Evolutionary conservation across 2,113 vertebrate species (phyloP).

Genomic region (Xenopus borealis): DNA sequence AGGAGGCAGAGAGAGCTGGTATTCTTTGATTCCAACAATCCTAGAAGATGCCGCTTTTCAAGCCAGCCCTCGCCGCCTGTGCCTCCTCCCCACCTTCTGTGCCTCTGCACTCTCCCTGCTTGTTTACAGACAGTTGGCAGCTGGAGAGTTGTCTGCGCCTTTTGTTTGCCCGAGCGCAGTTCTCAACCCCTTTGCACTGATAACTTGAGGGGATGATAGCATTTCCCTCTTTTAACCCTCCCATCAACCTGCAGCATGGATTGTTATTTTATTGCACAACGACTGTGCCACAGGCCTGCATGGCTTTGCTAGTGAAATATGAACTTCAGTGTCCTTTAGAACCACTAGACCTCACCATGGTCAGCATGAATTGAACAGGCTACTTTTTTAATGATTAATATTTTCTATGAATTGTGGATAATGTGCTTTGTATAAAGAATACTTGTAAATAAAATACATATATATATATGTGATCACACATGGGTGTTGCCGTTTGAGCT

Average conservation of each 20-base stretch:
- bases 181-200: slow-evolving; percentile 15
- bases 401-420: slow-evolving; percentile 14
- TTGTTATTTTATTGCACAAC: too few relatives aligned
- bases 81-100: slow-evolving; percentile 18
- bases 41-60: slow-evolving; percentile 1
- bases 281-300: not conserved
- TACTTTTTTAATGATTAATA: slow-evolving; percentile 24
- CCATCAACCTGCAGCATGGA: too few relatives aligned
- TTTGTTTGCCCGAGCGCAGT: not conserved
- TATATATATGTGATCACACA: not conserved
- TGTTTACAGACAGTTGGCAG: slow-evolving; percentile 39
- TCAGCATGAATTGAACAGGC: not conserved
- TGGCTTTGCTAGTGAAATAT: slow-evolving; percentile 9
- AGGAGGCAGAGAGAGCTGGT: slow-evolving; percentile 6
- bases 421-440: not conserved
- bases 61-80: slow-evolving; percentile 7
- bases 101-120: slow-evolving; percentile 33
- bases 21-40: not conserved
- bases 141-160: not conserved
- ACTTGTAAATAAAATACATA: not conserved
- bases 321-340: not conserved
- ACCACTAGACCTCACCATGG: slow-evolving; percentile 17
- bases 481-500: too few relatives aligned
- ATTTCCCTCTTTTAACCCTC: not conserved
- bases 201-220: not conserved